A percentile compares a stretch with the other conserved stretches of the same genome.
Evolutionary conservation across 1,140 invertebrate species (phyloP).

Genomic region (Octopus sinensis): DNA sequence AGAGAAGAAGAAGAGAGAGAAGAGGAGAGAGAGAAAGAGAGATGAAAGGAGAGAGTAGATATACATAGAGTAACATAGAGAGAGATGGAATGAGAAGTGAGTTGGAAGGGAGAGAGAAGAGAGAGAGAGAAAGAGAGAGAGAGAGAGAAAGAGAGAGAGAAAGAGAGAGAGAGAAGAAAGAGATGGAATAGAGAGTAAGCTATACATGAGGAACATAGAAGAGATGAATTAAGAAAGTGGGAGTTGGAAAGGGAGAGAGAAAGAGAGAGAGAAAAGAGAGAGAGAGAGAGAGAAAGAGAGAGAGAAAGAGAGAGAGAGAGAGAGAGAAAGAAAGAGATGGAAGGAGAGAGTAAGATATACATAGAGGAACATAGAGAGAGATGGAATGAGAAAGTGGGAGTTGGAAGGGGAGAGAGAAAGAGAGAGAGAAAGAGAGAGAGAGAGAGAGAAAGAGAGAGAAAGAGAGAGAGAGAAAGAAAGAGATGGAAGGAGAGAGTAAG

Average conservation of each 20-base stretch:
- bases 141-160: no score
- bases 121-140: no score
- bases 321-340: not conserved
- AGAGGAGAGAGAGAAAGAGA: not conserved
- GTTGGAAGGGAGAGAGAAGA: not conserved
- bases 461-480: not conserved
- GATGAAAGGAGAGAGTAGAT: no score
- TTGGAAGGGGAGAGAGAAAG: not conserved
- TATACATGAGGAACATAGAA: no score
- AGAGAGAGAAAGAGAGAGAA: not conserved
- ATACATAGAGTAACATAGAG: no score
- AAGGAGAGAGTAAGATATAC: not conserved
- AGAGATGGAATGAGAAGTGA: not conserved
- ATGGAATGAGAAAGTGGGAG: not conserved
- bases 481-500: not conserved
- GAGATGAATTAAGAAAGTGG: no score
- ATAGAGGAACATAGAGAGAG: not conserved
- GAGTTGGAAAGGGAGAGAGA: no score
- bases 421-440: not conserved
- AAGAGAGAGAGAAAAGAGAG: not conserved
- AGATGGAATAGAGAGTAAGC: no score
- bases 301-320: not conserved
- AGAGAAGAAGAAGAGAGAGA: not conserved
- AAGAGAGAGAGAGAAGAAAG: no score
- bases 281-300: not conserved